Evolutionary conservation across 2,888 invertebrate genomes (phyloP).

Genomic region (Chalcis sispes): DNA sequence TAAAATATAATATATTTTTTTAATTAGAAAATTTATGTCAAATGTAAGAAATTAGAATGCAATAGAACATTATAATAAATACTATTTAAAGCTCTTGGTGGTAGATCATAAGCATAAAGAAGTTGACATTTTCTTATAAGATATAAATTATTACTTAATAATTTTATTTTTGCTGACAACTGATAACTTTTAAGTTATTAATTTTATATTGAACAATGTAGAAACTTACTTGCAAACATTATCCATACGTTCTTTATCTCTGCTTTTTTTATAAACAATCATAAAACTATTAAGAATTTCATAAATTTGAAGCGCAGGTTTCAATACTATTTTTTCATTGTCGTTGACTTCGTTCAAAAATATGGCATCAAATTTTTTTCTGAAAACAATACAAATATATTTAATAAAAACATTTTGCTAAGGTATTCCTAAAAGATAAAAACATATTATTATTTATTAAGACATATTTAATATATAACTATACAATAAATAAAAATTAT

Average conservation of each 20-base stretch:
- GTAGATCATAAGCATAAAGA: not conserved
- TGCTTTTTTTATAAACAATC: conserved; percentile 80
- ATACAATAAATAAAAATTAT: too few relatives aligned
- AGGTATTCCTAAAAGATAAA: too few relatives aligned
- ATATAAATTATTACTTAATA: not conserved
- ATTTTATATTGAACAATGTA: too few relatives aligned
- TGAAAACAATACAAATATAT: conserved; percentile 62
- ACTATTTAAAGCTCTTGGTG: too few relatives aligned
- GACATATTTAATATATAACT: too few relatives aligned
- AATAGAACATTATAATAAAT: too few relatives aligned
- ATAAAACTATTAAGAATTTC: conserved; percentile 83
- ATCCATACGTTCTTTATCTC: conserved; percentile 86
- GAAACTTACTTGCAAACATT: conserved; percentile 86
- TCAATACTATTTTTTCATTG: conserved; percentile 68
- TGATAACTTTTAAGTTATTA: not conserved
- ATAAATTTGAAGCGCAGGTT: conserved; percentile 83
- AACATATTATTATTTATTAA: too few relatives aligned
- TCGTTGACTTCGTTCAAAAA: conserved; percentile 79
- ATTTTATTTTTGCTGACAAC: not conserved
- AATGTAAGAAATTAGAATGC: too few relatives aligned
- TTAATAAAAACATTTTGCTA: too few relatives aligned
- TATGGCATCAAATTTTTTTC: conserved; percentile 82
- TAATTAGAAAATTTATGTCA: too few relatives aligned
- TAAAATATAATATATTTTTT: too few relatives aligned
- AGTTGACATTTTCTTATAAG: not conserved